phyloP scores from a whole-genome alignment of 2,113 vertebrate species.

The Protobothrops flavoviridis region DNA sequence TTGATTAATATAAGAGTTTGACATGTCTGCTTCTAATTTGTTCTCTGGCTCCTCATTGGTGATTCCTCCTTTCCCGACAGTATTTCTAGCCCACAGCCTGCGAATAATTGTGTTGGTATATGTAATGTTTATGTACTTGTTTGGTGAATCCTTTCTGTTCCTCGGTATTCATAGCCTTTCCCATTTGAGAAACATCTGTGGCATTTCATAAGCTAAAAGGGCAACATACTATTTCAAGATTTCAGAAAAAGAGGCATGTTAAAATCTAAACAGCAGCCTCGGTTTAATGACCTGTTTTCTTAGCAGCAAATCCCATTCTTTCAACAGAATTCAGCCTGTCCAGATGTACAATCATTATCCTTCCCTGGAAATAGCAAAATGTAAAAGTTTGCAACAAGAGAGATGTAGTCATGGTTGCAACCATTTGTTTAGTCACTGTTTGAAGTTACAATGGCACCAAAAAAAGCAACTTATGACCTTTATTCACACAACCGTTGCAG shows the following conservation, averaged over 20 bases:
- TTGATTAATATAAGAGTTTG: neutral
- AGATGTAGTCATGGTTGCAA: neutral
- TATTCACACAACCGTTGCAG: no score
- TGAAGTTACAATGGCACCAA: no score
- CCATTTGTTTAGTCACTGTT: neutral
- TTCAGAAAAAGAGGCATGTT: neutral
- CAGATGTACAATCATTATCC: neutral
- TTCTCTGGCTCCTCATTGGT: neutral
- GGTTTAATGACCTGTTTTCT: neutral
- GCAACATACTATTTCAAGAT: neutral
- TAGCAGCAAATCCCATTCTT: no score
- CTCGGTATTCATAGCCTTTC: neutral
- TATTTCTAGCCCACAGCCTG: neutral
- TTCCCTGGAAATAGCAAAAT: neutral
- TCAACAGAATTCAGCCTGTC: neutral
- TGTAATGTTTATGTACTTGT: neutral
- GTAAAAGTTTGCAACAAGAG: neutral
- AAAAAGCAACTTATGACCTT: no score
- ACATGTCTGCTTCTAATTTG: neutral
- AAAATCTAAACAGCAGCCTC: neutral
- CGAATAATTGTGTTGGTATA: neutral
- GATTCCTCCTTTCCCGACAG: neutral
- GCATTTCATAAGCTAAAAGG: neutral
- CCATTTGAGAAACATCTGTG: neutral
- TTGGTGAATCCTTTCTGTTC: neutral